Conservation (phyloP, 2,113 vertebrate species). For the Anhinga anhinga region DNA sequence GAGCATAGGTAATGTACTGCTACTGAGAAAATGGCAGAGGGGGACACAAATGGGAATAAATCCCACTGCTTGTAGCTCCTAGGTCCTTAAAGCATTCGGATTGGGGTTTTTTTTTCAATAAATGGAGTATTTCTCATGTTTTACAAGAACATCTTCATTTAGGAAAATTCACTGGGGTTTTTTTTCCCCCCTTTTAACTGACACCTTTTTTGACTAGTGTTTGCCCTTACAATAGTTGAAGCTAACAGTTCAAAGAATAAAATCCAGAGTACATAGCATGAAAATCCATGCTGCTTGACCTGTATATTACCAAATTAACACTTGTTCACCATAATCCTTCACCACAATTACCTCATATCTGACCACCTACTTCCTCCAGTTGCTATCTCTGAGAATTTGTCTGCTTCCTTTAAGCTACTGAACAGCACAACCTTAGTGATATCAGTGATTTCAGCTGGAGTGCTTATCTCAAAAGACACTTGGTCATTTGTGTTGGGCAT, state of each 20-base stretch:
- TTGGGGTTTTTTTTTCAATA: neutral
- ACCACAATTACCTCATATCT: neutral
- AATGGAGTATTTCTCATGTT: neutral
- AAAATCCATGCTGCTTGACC: neutral
- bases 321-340: neutral
- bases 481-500: neutral
- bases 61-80: neutral
- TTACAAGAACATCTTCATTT: neutral
- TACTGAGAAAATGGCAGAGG: neutral
- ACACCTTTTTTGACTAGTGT: neutral
- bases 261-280: neutral
- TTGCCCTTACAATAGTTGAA: neutral
- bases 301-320: neutral
- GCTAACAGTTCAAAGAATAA: neutral
- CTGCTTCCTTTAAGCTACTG: neutral
- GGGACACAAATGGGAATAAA: neutral
- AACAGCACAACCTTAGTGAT: neutral
- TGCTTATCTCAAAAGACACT: neutral
- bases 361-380: neutral
- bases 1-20: neutral
- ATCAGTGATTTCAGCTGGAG: neutral
- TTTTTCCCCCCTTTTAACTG: neutral
- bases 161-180: neutral
- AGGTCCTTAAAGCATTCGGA: neutral
- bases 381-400: neutral